Percentiles rank a stretch among this genome's conserved stretches.
Conservation (phyloP, 1,140 invertebrate species). For the Pogonomyrmex californicus region DNA sequence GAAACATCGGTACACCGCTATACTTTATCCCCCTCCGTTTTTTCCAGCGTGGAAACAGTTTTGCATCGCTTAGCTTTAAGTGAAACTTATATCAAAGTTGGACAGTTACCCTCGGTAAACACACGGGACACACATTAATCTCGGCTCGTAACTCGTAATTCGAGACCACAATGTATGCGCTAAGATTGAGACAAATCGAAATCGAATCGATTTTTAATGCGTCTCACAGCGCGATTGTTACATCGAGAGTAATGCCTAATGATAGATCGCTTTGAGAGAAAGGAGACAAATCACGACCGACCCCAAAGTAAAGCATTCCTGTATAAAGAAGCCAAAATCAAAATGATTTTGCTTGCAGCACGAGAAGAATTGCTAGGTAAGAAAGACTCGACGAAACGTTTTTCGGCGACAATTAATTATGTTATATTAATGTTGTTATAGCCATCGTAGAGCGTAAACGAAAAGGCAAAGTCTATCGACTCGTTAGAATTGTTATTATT, state of each 20-base stretch:
- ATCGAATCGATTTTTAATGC: constrained; percentile 32
- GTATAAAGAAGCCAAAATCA: constrained; percentile 49
- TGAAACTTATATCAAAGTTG: neutral
- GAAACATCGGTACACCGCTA: neutral
- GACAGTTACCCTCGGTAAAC: constrained; percentile 9
- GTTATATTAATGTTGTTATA: constrained; percentile 48
- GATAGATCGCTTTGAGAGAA: constrained; percentile 4
- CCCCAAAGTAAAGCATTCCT: constrained; percentile 25
- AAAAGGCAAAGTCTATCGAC: constrained; percentile 23
- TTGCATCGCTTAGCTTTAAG: neutral
- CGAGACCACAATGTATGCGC: neutral
- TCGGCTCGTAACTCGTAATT: neutral
- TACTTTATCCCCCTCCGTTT: neutral
- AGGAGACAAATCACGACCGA: constrained; percentile 23
- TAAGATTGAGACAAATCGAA: constrained; percentile 45
- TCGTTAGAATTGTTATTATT: constrained; percentile 48
- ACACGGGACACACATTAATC: neutral
- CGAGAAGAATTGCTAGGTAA: constrained; percentile 82
- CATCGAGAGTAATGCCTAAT: constrained; percentile 36
- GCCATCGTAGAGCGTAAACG: constrained; percentile 31
- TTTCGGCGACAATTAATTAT: constrained; percentile 23
- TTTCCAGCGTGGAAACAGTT: neutral
- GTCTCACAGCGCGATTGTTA: neutral
- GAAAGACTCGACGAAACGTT: constrained; percentile 62
- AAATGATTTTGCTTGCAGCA: constrained; percentile 77